Percentiles rank a stretch among this genome's conserved stretches.
Conservation (phyloP, 2,113 vertebrate species). For the Vulpes lagopus region DNA sequence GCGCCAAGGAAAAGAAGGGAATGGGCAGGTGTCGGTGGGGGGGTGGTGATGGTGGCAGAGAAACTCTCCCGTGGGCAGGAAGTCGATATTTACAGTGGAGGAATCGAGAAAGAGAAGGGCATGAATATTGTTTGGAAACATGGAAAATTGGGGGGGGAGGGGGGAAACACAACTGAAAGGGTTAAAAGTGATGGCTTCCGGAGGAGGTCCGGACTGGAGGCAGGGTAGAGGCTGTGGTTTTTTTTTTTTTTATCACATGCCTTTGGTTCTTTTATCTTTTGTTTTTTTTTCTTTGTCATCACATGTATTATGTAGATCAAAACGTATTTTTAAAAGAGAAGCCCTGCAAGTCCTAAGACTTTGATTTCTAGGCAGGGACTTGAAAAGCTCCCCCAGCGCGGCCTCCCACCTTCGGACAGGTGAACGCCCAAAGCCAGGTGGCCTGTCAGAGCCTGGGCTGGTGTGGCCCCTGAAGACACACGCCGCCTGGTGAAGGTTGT, state of each 20-base stretch:
- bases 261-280: neutral
- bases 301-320: neutral
- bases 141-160: neutral
- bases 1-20: neutral
- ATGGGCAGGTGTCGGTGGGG: too few species aligned
- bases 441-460: neutral
- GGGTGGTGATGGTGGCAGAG: too few species aligned
- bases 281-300: neutral
- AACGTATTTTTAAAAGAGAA: slow-evolving; percentile 11
- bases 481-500: too few species aligned
- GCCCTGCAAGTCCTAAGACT: neutral
- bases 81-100: neutral
- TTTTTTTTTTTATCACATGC: neutral
- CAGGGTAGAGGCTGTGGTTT: neutral
- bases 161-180: neutral
- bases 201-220: neutral
- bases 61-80: neutral
- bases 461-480: neutral
- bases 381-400: neutral
- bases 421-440: neutral
- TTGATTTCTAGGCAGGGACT: neutral
- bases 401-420: neutral
- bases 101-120: neutral
- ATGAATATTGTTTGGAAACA: neutral
- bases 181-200: neutral